Base-by-base conservation (phyloP, 2,888 invertebrate species). In the Chloroclysta siterata region DNA sequence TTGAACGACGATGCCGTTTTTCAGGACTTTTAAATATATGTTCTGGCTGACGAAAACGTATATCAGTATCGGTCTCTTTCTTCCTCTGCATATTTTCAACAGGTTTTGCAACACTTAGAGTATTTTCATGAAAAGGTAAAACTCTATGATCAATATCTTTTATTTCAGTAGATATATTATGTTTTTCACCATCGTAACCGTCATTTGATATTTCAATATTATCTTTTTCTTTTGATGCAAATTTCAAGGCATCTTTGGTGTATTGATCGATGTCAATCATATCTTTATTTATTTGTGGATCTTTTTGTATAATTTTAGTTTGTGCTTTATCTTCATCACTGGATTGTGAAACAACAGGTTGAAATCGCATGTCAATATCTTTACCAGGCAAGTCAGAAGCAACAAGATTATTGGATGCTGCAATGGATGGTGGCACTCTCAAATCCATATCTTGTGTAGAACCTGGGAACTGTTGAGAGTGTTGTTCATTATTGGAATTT, bases 251-350 rank as follows among this genome's bases (percentile, higher is more conserved):
- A 76, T 93, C 93, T 83, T 93, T 93, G 59, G 93, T 93, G 66
- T 93, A 93, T 69, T 93, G 93, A 76, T 93, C 93, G 66, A 93
- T 93, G 69, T 93, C 93, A 70, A 93, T 91, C 79, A 85, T 88
- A 76, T 92, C 92, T 72, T 87, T 93, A 75, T 76, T 86, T 28
- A 70, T 55, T 56, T 78, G 81, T 7, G 74, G 60, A 53, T 90
- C 86, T 68, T 79, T 84, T 68, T 77, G 79, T 29, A 56, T 68
- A 13, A 53, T 62, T 66, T 80, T 80, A 53, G 63, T 77, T 41
- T 63, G 63, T 29, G 74, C 67, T 56, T 69, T 70, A 44, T 86
- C 84, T 63, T 86, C 87, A 53, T 70, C 72, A 28, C 67, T 59
- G 28, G 81, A 67, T 39, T 75, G 65, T 3, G 81, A 64, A 59